Evolutionary conservation across 2,888 invertebrate genomes (phyloP).

Genomic region (Drosophila pseudotalamancana): DNA sequence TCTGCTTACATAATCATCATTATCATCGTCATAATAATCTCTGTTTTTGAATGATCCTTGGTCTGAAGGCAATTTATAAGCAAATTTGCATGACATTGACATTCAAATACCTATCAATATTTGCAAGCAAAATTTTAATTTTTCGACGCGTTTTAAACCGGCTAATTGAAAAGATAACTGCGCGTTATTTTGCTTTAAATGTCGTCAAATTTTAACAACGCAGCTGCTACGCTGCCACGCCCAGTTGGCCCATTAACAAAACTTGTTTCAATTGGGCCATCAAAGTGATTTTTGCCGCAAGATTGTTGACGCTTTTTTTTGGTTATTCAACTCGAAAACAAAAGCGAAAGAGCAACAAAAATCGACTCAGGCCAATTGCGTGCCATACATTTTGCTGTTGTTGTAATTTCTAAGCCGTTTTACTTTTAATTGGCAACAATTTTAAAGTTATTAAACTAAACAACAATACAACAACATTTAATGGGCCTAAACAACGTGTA

Average conservation of each 20-base stretch:
- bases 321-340: conserved; percentile 63
- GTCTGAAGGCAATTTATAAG: conserved; percentile 20
- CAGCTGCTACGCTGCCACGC: conserved; percentile 34
- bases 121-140: conserved; percentile 23
- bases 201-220: conserved; percentile 53
- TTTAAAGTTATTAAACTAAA: conserved; percentile 70
- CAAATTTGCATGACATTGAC: conserved; percentile 66
- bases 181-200: conserved; percentile 24
- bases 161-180: conserved; percentile 44
- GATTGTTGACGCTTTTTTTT: conserved; percentile 40
- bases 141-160: conserved; percentile 9
- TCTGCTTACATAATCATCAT: conserved; percentile 20
- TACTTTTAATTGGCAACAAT: conserved; percentile 64
- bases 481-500: conserved; percentile 42
- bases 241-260: conserved; percentile 41
- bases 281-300: conserved; percentile 42
- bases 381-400: conserved; percentile 60
- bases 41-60: neutral
- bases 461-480: conserved; percentile 54
- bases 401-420: conserved; percentile 48
- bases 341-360: conserved; percentile 13
- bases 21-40: neutral
- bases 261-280: conserved; percentile 53
- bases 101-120: conserved; percentile 58
- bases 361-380: conserved; percentile 53